Conservation (phyloP, 2,113 vertebrate species). For the Alectura lathami region DNA sequence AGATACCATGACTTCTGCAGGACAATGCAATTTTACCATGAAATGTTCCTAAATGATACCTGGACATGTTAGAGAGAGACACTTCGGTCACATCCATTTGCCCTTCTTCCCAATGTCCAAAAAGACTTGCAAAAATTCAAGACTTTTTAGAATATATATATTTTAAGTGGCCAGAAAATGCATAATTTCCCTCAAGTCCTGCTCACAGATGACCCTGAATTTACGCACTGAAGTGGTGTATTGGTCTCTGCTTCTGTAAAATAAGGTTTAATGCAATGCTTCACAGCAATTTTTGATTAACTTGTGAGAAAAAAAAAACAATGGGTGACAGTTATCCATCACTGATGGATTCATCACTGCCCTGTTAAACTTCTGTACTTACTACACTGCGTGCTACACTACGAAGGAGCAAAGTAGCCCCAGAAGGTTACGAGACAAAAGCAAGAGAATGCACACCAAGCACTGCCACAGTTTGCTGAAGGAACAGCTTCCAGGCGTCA, state of each 20-base stretch:
- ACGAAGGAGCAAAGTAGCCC: not conserved
- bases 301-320: not conserved
- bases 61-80: not conserved
- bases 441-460: not conserved
- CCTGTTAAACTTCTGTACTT: not conserved
- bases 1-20: not conserved
- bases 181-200: not conserved
- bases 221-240: not conserved
- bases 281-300: not conserved
- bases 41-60: not conserved
- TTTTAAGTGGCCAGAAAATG: not conserved
- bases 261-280: not conserved
- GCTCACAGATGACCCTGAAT: not conserved
- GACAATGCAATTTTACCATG: accelerated
- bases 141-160: not conserved
- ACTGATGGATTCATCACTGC: not conserved
- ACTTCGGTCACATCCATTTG: not conserved
- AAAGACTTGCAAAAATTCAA: not conserved
- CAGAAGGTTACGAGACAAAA: not conserved
- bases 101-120: not conserved
- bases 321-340: not conserved
- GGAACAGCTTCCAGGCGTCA: not conserved
- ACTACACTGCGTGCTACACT: accelerated
- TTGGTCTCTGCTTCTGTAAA: not conserved
- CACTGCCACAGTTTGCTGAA: not conserved